A percentile compares a stretch with the other conserved stretches of the same genome.
Conservation (phyloP, 2,113 vertebrate species). For the Nyctibius bracteatus region DNA sequence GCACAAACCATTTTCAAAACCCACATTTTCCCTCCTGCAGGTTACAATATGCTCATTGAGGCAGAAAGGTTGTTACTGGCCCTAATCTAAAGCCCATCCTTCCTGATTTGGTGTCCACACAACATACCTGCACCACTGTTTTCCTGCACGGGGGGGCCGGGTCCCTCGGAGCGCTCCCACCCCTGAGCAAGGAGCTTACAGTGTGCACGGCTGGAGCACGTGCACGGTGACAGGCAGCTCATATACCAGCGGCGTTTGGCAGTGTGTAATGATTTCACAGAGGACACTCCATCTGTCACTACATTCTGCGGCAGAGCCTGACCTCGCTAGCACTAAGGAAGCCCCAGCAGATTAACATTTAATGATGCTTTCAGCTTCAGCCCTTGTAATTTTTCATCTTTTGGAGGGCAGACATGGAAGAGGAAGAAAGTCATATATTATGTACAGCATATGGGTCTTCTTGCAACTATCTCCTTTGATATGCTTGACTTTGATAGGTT, state of each 20-base stretch:
- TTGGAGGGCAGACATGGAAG: neutral
- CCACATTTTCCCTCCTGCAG: neutral
- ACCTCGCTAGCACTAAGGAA: slow-evolving; percentile 21
- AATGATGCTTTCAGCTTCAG: slow-evolving; percentile 58
- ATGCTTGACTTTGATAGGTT: neutral
- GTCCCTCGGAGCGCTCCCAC: neutral
- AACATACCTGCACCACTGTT: fast-evolving
- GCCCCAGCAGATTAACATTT: slow-evolving; percentile 63
- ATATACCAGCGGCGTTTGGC: neutral
- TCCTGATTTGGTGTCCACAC: fast-evolving
- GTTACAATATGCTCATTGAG: neutral
- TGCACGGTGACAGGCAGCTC: neutral
- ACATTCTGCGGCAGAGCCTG: slow-evolving; percentile 17
- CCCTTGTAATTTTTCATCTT: slow-evolving; percentile 43
- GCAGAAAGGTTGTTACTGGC: neutral
- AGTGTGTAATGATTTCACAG: neutral
- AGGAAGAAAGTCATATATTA: neutral
- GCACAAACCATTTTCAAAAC: neutral
- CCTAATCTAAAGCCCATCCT: neutral
- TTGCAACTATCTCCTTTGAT: neutral
- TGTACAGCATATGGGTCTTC: neutral
- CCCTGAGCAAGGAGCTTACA: neutral
- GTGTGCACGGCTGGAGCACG: neutral
- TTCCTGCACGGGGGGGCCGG: fast-evolving
- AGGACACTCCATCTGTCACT: slow-evolving; percentile 61